phyloP scores from a whole-genome alignment of 2,797 vertebrate species.

The Danio tinwini region DNA sequence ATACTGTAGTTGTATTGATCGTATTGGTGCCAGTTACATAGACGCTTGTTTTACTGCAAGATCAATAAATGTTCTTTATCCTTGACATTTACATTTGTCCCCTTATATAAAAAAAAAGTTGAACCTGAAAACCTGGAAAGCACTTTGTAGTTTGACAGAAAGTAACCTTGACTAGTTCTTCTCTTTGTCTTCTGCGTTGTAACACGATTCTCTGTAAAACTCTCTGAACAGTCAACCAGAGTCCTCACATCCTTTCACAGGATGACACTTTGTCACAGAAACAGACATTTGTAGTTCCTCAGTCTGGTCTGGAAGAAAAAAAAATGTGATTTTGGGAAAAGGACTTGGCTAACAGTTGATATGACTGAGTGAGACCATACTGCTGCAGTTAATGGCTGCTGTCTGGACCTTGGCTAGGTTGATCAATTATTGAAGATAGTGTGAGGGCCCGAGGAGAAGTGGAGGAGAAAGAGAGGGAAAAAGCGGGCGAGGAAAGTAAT shows the following conservation, averaged over 20 bases:
- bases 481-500: conserved; percentile 58
- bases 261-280: conserved; percentile 54
- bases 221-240: conserved; percentile 42
- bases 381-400: conserved; percentile 59
- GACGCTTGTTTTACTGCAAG: conserved; percentile 60
- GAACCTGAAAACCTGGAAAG: conserved; percentile 32
- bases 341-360: conserved; percentile 48
- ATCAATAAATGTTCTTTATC: conserved; percentile 57
- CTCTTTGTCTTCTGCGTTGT: conserved; percentile 16
- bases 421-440: conserved; percentile 65
- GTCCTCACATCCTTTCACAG: conserved; percentile 35
- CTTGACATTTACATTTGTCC: conserved; percentile 51
- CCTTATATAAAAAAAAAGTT: conserved; percentile 45
- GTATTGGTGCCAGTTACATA: conserved; percentile 61
- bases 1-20: conserved; percentile 60
- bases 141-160: conserved; percentile 31
- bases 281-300: conserved; percentile 54
- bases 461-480: conserved; percentile 35
- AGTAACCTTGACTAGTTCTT: conserved; percentile 40
- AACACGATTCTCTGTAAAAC: conserved; percentile 8
- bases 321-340: conserved; percentile 49
- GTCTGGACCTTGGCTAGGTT: conserved; percentile 59
- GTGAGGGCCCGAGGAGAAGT: conserved; percentile 41
- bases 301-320: conserved; percentile 37
- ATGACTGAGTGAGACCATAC: conserved; percentile 46